Evolutionary conservation across 53 echinoderm and acorn worm genomes (phyloP).

Genomic region (Holothuria leucospilota): DNA sequence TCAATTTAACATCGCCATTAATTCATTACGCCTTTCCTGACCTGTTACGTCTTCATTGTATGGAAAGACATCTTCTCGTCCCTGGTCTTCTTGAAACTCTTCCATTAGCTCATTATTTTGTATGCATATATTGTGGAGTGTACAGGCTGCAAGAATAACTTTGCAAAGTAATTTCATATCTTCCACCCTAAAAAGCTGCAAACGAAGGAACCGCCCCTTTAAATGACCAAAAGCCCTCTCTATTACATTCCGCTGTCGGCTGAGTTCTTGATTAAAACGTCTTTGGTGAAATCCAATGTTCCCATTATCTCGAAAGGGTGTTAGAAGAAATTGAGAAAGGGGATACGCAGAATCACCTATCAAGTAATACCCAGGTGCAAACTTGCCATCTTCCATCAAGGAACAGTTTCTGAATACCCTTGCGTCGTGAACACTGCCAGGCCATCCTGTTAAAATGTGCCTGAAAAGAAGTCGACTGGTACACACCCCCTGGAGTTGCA

Average conservation of each 20-base stretch:
- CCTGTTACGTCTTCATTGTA: too few relatives aligned
- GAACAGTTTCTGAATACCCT: constrained; percentile 18
- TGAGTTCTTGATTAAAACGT: constrained; percentile 1
- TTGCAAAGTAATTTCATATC: too few relatives aligned
- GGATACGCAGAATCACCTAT: constrained; percentile 13
- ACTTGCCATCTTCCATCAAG: background rate
- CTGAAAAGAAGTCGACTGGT: background rate
- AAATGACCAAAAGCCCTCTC: too few relatives aligned
- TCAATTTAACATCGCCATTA: too few relatives aligned
- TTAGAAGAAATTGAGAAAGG: background rate
- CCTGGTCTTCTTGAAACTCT: too few relatives aligned
- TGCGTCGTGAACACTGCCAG: constrained; percentile 20
- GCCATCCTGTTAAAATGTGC: constrained; percentile 6
- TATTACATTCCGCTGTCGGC: constrained; percentile 10
- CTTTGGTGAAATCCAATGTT: background rate
- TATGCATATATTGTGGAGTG: too few relatives aligned
- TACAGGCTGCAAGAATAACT: too few relatives aligned
- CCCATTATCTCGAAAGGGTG: constrained; percentile 15
- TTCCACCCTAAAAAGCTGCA: too few relatives aligned
- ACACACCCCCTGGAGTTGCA: constrained; percentile 15
- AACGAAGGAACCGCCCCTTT: background rate
- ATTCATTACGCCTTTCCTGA: too few relatives aligned
- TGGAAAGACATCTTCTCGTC: too few relatives aligned
- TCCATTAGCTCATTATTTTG: too few relatives aligned
- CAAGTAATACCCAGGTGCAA: background rate